These are phyloP conservation scores for Drosophila emarginata DNA, from an alignment of 2,888 invertebrate species.

Conservation along the genomic window DNA sequence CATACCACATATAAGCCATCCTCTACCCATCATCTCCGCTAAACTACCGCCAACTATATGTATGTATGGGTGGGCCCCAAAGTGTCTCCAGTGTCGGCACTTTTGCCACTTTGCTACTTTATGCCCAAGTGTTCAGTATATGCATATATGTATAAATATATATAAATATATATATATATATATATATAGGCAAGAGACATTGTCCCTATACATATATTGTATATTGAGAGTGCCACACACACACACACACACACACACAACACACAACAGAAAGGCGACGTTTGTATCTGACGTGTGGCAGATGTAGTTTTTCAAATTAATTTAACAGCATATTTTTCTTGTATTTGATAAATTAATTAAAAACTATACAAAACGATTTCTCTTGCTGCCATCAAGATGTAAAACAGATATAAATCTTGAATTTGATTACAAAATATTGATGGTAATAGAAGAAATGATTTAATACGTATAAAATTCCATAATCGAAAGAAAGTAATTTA, in stretches of 20 bases:
- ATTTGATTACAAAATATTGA: too few species aligned
- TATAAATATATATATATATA: slow-evolving; percentile 13
- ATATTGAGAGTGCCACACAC: slow-evolving; percentile 10
- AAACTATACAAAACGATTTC: slow-evolving; percentile 7
- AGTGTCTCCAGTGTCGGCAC: slow-evolving; percentile 42
- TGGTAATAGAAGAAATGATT: too few species aligned
- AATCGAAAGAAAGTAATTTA: too few species aligned
- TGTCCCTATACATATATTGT: slow-evolving; percentile 23
- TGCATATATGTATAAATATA: neutral
- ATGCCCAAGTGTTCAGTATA: slow-evolving; percentile 19
- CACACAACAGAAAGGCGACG: slow-evolving; percentile 17
- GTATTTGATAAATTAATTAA: slow-evolving; percentile 17
- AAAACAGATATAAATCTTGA: neutral
- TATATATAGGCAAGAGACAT: slow-evolving; percentile 31
- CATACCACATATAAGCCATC: slow-evolving; percentile 30
- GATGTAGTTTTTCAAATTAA: slow-evolving; percentile 77
- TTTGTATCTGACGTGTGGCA: slow-evolving; percentile 68
- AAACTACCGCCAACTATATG: neutral
- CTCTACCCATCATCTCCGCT: slow-evolving; percentile 8
- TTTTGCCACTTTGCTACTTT: slow-evolving; percentile 55
- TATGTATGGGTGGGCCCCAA: slow-evolving; percentile 26
- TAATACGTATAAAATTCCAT: too few species aligned
- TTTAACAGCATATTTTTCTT: slow-evolving; percentile 63
- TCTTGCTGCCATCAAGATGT: too few species aligned
- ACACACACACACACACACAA: slow-evolving; percentile 18